Evolutionary conservation across 2,797 vertebrate species (phyloP).

Genomic region (Okamejei kenojei): DNA sequence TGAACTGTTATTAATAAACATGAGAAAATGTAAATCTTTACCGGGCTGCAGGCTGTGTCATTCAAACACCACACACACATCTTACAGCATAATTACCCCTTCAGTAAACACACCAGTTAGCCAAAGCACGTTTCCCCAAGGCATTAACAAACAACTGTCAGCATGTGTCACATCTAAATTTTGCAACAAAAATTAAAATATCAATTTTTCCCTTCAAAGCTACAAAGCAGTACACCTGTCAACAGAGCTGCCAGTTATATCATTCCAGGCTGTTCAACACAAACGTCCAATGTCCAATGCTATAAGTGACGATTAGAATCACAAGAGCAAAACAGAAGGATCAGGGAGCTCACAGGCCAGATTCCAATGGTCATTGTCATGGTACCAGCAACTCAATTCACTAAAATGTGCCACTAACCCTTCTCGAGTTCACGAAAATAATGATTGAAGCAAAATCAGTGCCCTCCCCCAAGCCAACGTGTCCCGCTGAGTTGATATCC

Average conservation of each 20-base stretch:
- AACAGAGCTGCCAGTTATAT: neutral
- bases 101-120: neutral
- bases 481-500: neutral
- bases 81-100: neutral
- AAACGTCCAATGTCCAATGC: too few relatives aligned
- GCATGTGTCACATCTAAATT: constrained; percentile 21
- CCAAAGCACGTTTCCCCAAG: neutral
- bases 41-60: neutral
- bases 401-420: too few relatives aligned
- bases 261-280: neutral
- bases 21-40: constrained; percentile 6
- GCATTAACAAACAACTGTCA: constrained; percentile 6
- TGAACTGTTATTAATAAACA: neutral
- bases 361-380: neutral
- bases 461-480: neutral
- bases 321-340: neutral
- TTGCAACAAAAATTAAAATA: neutral
- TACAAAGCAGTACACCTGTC: neutral
- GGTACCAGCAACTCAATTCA: too few relatives aligned
- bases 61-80: neutral
- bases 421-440: too few relatives aligned
- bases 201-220: neutral
- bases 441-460: too few relatives aligned
- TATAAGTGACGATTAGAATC: too few relatives aligned
- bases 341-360: neutral